These are phyloP conservation scores for Ciona savignyi DNA, from an alignment of 23 tunicate genomes.

Conservation along the genomic window DNA sequence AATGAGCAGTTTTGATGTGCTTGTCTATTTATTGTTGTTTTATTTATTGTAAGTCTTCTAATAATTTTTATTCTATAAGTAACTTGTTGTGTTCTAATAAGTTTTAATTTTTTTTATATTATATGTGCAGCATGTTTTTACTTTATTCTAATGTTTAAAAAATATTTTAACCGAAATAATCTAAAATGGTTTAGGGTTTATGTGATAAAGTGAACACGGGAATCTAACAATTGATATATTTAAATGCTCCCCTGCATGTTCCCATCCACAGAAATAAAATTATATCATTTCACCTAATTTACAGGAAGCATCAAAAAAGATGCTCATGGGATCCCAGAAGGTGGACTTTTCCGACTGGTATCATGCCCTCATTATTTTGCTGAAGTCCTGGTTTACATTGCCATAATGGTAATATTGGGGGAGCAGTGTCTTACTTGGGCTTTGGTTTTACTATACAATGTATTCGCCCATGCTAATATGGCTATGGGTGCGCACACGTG, in stretches of 20 bases:
- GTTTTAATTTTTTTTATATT: too few species aligned
- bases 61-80: conserved; percentile 2
- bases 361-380: conserved; percentile 75
- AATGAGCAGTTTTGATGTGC: background rate
- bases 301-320: conserved; percentile 26
- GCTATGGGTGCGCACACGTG: conserved; percentile 33
- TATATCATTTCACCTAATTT: background rate
- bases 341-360: conserved; percentile 29
- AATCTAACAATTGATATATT: too few species aligned
- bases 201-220: too few species aligned
- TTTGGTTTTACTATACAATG: conserved; percentile 30
- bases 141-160: too few species aligned
- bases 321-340: conserved; percentile 39
- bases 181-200: too few species aligned
- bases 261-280: background rate
- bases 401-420: conserved; percentile 7
- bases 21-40: too few species aligned
- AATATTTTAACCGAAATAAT: too few species aligned
- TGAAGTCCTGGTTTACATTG: conserved; percentile 39
- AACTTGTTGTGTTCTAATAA: too few species aligned
- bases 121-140: too few species aligned
- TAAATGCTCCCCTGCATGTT: background rate
- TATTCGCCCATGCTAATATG: conserved; percentile 39
- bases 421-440: conserved; percentile 33
- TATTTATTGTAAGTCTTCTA: too few species aligned